A percentile compares a stretch with the other conserved stretches of the same genome.
Conservation (phyloP, 92 coral and sea anemone genomes). For the Plumapathes pennacea region DNA sequence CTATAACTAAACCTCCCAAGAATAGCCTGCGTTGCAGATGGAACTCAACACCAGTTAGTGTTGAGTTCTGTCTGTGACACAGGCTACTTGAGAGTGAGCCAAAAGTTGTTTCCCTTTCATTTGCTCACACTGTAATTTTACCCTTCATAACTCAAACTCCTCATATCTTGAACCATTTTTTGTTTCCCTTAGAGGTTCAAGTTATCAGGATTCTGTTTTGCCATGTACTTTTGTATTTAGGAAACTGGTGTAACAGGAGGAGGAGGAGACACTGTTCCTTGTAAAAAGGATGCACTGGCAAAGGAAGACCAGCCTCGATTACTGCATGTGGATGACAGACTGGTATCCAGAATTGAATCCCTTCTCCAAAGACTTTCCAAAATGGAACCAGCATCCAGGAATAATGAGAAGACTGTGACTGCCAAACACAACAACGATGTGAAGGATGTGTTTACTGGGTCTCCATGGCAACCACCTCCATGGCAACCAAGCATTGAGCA, state of each 20-base stretch:
- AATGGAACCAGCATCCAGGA: background rate
- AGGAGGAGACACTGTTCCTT: conserved; percentile 48
- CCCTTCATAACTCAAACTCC: no score
- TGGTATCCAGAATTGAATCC: conserved; percentile 50
- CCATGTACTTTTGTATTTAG: conserved; percentile 19
- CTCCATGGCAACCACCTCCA: conserved; percentile 9
- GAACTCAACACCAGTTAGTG: no score
- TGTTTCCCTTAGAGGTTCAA: no score
- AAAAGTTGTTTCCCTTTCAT: no score
- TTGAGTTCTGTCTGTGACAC: no score
- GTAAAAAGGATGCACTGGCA: conserved; percentile 66
- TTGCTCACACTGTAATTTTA: no score
- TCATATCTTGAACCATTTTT: no score
- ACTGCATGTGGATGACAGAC: conserved; percentile 52
- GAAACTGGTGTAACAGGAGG: conserved; percentile 41
- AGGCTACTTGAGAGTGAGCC: no score
- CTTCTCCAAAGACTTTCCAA: conserved; percentile 21
- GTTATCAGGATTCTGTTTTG: no score
- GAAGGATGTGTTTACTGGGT: conserved; percentile 64
- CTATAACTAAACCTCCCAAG: no score
- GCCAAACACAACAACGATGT: no score
- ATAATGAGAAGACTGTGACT: background rate
- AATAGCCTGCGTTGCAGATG: no score
- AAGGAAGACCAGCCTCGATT: conserved; percentile 74
- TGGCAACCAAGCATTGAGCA: conserved; percentile 12